A percentile compares a stretch with the other conserved stretches of the same genome.
These are phyloP conservation scores for Orussus abietinus DNA, from an alignment of 1,140 invertebrate genomes.

Conservation along the genomic window DNA sequence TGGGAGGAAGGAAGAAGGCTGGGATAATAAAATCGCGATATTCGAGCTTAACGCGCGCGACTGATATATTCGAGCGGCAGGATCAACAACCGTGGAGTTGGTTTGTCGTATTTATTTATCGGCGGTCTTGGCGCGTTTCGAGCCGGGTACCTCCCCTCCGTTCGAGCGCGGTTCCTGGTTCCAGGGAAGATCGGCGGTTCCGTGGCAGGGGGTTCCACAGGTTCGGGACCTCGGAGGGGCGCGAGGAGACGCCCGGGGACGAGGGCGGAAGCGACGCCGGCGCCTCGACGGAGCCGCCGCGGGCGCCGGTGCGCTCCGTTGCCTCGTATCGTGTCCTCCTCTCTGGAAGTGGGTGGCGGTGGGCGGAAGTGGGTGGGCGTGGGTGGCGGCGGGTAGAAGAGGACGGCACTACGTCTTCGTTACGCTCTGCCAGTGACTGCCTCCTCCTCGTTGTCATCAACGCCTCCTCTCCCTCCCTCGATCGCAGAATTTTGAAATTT, in stretches of 20 bases:
- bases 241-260: slow-evolving; percentile 27
- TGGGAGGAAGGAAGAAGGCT: background rate
- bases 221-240: slow-evolving; percentile 18
- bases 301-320: slow-evolving; percentile 52
- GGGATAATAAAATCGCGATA: slow-evolving; percentile 12
- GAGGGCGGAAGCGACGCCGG: slow-evolving; percentile 52
- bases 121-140: slow-evolving; percentile 12
- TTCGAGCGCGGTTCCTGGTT: slow-evolving; percentile 13
- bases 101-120: slow-evolving; percentile 47
- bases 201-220: slow-evolving; percentile 23
- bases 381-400: too few species aligned
- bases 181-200: slow-evolving; percentile 26
- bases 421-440: slow-evolving; percentile 43
- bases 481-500: too few species aligned
- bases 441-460: slow-evolving; percentile 33
- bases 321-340: slow-evolving; percentile 40
- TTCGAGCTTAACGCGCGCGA: slow-evolving; percentile 13
- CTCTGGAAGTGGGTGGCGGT: too few species aligned
- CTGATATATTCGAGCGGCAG: slow-evolving; percentile 35
- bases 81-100: slow-evolving; percentile 42
- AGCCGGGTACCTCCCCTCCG: slow-evolving; percentile 1
- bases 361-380: too few species aligned
- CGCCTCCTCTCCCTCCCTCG: too few species aligned
- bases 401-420: slow-evolving; percentile 45
- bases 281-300: slow-evolving; percentile 51